Evolutionary conservation across 2,888 invertebrate genomes (phyloP), one percentile per base, ranked within the genome.

Genomic region (Diplazon laetatorius): DNA sequence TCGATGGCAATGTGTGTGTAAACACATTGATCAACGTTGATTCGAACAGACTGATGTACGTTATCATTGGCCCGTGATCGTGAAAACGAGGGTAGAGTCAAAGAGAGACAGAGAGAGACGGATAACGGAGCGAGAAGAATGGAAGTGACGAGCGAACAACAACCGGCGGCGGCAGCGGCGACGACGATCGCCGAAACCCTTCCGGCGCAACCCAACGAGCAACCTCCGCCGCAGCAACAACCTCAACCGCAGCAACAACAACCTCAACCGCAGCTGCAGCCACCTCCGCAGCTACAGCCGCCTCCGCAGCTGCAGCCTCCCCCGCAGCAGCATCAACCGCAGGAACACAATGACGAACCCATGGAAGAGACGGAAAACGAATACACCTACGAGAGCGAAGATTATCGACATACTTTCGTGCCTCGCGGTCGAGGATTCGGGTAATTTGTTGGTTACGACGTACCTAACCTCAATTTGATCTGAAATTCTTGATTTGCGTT

Each of bases 401-500:
- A 92, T 71, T 91, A 91, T 16, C 18, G 18, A 78, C 91, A 92
- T 82, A 93, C 92, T 84, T 92, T 92, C 85, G 87, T 91, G 65
- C 91, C 91, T 39, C 88, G 91, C 76, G 92, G 92, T 35, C 89
- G 93, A 83, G 92, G 91, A 66, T 93, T 92, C 84, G 91, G 92
- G 93, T 93, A 90, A 85, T 52, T 14, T n/a, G n/a, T n/a, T n/a
- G n/a, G n/a, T n/a, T n/a, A n/a, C n/a, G n/a, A n/a, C n/a, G n/a
- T n/a, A n/a, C n/a, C n/a, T n/a, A n/a, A 14, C 14, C 30, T 52
- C 30, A 30, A 6, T 30, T 30, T 30, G n/a, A n/a, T n/a, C n/a
- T n/a, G n/a, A n/a, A n/a, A n/a, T n/a, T n/a, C n/a, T n/a, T n/a
- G n/a, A n/a, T n/a, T n/a, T n/a, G n/a, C n/a, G n/a, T n/a, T n/a